phyloP scores from a whole-genome alignment of 2,888 invertebrate species.

The Cylindroiulus punctatus region DNA sequence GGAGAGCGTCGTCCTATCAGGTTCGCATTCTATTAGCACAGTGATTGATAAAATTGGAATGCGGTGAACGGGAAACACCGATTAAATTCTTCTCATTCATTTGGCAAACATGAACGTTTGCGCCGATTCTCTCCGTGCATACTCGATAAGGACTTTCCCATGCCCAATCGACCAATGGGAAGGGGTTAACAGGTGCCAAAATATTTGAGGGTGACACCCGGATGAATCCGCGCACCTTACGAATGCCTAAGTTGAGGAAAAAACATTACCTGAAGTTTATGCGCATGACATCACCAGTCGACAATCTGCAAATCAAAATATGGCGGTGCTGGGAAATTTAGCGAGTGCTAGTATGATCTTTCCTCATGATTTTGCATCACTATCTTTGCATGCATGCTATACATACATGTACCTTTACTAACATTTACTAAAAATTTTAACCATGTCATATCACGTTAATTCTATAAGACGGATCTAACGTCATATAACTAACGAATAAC shows the following conservation, averaged over 20 bases:
- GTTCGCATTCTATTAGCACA: not conserved
- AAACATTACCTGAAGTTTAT: not conserved
- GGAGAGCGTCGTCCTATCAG: not conserved
- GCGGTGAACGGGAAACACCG: not conserved
- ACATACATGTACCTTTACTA: too few species aligned
- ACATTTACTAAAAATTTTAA: too few species aligned
- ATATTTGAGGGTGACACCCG: not conserved
- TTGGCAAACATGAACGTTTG: not conserved
- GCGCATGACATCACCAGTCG: too few species aligned
- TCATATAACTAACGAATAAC: too few species aligned
- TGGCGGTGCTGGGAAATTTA: too few species aligned
- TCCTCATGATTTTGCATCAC: too few species aligned
- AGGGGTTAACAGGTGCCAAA: not conserved
- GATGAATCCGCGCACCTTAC: not conserved
- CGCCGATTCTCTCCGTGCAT: not conserved
- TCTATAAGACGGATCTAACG: too few species aligned
- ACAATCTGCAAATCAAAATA: too few species aligned
- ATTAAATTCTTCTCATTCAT: constrained; percentile 11
- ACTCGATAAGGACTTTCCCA: not conserved
- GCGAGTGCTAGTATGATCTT: too few species aligned
- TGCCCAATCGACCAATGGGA: not conserved
- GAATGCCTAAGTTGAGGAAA: not conserved
- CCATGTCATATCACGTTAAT: too few species aligned
- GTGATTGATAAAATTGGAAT: constrained; percentile 27
- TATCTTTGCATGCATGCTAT: too few species aligned